Evolutionary conservation across 2,888 invertebrate species (phyloP), one percentile per base, ranked within the genome.

Genomic region (Laothoe populi): DNA sequence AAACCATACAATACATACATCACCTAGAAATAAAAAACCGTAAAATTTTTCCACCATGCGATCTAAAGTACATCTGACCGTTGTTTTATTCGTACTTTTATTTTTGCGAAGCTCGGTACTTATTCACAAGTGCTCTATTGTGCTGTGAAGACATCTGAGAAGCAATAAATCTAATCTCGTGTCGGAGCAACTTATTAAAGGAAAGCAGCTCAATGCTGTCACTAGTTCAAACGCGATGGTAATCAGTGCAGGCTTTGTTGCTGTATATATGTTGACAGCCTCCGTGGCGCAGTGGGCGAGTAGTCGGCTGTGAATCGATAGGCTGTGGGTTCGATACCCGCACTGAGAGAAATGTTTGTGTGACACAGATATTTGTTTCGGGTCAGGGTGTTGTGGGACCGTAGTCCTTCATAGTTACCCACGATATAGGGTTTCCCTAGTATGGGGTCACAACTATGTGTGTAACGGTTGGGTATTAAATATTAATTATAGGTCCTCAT

Each of bases 141-240:
- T 60, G 26, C 40, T 42, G 49, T 16, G 49, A 49, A 60, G 49
- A 42, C 24, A 49, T 40, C 40, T 48, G 35, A 31, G 48, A 16
- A 53, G 60, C 42, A 60, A 60, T 60, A 53, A 42, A 38, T 58
- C 57, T 53, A 58, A 60, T 60, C 48, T 49, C 42, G 19, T 60
- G 13, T 40, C 26, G 26, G 23, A 46, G 49, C 24, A 26, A 49
- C 24, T 48, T 60, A 60, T 60, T 60, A 42, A 49, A 49, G 46
- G 45, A 23, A 48, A 11, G 35, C 23, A 16, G 19, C 31, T 42
- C 42, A 60, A 42, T 49, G 26, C 49, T 26, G 16, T 60, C 31
- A 60, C 4, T 60, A 42, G 49, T 53, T 42, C 49, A 60, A 4
- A 40, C 19, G 42, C 40, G 26, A 40, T 23, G 35, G 40, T 60